Evolutionary conservation across 2,797 vertebrate genomes (phyloP).

Genomic region (Hylomyscus alleni): DNA sequence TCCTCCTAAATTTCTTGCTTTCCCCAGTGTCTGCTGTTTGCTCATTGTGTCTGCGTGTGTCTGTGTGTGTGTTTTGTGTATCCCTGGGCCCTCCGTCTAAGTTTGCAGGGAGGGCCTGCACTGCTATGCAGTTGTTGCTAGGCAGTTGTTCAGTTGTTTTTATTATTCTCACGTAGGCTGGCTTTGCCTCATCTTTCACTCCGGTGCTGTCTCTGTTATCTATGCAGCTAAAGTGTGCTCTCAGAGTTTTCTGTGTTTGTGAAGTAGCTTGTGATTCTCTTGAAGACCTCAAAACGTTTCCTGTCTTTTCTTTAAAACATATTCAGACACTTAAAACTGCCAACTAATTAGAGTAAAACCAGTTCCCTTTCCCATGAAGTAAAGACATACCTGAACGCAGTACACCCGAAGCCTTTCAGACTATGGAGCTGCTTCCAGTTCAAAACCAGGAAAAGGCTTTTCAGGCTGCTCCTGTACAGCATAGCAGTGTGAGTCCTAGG

Average conservation of each 20-base stretch:
- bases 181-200: neutral
- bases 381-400: neutral
- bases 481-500: neutral
- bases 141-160: neutral
- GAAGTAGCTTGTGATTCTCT: slow-evolving; percentile 4
- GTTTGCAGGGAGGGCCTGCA: neutral
- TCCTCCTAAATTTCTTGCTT: neutral
- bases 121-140: neutral
- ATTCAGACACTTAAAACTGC: neutral
- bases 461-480: neutral
- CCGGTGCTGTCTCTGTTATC: neutral
- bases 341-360: slow-evolving; percentile 8
- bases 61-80: neutral
- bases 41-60: neutral
- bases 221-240: slow-evolving; percentile 45
- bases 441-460: neutral
- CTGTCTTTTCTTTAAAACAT: slow-evolving; percentile 30
- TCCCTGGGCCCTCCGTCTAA: neutral
- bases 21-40: neutral
- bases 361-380: neutral
- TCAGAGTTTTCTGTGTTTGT: slow-evolving; percentile 5
- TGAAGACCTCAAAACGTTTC: slow-evolving; percentile 8
- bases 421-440: neutral
- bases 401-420: neutral
- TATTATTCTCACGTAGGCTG: neutral